Percentiles rank a stretch among this genome's conserved stretches.
phyloP scores from a whole-genome alignment of 1,140 invertebrate species.

The Drosophila paulistorum region DNA sequence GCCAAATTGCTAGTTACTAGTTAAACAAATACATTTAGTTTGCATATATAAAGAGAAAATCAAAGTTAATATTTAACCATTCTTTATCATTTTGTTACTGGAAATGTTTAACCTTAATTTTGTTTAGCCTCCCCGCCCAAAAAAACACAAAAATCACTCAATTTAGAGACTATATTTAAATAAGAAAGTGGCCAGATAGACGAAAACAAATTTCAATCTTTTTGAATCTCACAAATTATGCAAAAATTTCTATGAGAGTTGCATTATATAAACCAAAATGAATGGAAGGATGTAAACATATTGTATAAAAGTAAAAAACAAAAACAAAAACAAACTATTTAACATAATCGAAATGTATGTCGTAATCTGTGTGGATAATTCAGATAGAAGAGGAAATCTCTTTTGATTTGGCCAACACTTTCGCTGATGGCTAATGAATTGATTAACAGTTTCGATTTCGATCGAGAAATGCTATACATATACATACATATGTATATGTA shows the following conservation, averaged over 20 bases:
- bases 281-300: constrained; percentile 44
- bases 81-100: not conserved
- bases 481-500: not conserved
- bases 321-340: constrained; percentile 29
- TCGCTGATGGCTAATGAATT: constrained; percentile 56
- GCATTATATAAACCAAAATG: constrained; percentile 58
- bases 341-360: constrained; percentile 49
- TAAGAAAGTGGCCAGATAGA: constrained; percentile 26
- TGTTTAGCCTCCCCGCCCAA: not conserved
- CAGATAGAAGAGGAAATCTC: constrained; percentile 6
- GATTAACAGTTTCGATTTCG: constrained; percentile 65
- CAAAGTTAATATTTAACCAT: not conserved
- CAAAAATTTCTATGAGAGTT: constrained; percentile 39
- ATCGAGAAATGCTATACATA: constrained; percentile 1
- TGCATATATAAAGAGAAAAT: too few species aligned
- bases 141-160: too few species aligned
- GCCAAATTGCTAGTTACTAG: too few species aligned
- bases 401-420: constrained; percentile 45
- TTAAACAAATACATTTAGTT: too few species aligned
- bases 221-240: constrained; percentile 47
- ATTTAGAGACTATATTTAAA: not conserved
- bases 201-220: not conserved
- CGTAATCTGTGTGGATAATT: not conserved
- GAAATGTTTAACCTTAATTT: not conserved
- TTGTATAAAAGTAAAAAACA: constrained; percentile 38